A percentile compares a stretch with the other conserved stretches of the same genome.
Evolutionary conservation across 2,888 invertebrate genomes (phyloP).

Genomic region (Macaria liturata): DNA sequence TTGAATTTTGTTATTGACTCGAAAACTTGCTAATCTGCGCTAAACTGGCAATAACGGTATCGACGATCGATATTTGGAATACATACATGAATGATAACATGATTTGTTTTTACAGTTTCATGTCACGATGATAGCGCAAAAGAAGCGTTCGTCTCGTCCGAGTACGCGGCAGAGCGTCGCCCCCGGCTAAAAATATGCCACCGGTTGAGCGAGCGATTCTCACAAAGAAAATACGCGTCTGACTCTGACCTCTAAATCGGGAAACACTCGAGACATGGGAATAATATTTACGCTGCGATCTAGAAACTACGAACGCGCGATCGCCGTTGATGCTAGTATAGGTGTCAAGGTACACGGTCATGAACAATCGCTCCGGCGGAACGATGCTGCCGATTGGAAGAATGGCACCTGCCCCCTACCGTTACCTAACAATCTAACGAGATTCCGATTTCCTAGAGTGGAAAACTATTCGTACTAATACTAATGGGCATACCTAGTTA

Average conservation of each 20-base stretch:
- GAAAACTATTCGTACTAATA: too few species aligned
- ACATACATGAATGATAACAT: constrained; percentile 12
- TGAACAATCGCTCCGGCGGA: constrained; percentile 39
- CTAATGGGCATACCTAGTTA: too few species aligned
- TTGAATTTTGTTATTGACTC: background rate
- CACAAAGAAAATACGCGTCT: constrained; percentile 69
- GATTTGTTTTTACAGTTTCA: constrained; percentile 31
- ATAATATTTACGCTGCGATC: constrained; percentile 42
- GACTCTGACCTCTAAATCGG: constrained; percentile 66
- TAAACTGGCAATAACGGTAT: background rate
- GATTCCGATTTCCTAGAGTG: too few species aligned
- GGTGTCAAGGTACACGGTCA: constrained; percentile 46
- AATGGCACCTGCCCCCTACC: constrained; percentile 1
- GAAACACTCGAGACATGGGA: constrained; percentile 48
- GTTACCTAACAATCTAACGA: background rate
- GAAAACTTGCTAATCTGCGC: too few species aligned
- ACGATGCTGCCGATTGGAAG: constrained; percentile 25
- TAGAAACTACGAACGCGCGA: constrained; percentile 25
- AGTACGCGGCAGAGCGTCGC: constrained; percentile 60
- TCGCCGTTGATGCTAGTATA: constrained; percentile 26
- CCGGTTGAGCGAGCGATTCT: constrained; percentile 70
- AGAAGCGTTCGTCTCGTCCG: constrained; percentile 29
- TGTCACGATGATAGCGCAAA: constrained; percentile 50
- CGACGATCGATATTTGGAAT: constrained; percentile 16
- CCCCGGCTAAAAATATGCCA: constrained; percentile 78